These are phyloP conservation scores for Cheilosia pagana DNA, from an alignment of 2,888 invertebrate species.

Conservation along the genomic window DNA sequence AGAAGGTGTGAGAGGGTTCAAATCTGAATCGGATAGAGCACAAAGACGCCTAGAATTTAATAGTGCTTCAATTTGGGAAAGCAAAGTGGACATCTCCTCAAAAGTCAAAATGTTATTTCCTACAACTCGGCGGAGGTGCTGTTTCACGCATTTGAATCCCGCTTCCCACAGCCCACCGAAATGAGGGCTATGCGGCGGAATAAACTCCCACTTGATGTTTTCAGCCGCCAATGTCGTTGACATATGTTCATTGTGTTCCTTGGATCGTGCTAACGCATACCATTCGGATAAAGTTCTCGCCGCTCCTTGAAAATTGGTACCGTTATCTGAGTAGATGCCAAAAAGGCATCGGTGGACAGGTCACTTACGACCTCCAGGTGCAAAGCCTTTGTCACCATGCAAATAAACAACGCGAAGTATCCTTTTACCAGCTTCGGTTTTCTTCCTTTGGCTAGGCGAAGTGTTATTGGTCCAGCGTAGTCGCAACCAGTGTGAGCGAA, in stretches of 20 bases:
- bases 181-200: background rate
- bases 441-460: constrained; percentile 6
- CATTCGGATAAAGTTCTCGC: background rate
- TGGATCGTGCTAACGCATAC: background rate
- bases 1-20: background rate
- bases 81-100: background rate
- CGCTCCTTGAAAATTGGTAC: constrained; percentile 7
- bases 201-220: background rate
- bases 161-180: constrained; percentile 31
- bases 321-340: constrained; percentile 6
- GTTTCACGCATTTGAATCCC: background rate
- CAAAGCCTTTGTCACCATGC: constrained; percentile 19
- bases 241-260: constrained; percentile 2
- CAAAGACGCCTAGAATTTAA: background rate
- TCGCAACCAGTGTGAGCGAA: constrained; percentile 21
- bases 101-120: background rate
- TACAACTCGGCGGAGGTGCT: background rate
- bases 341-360: constrained; percentile 20
- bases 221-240: background rate
- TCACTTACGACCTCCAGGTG: constrained; percentile 27
- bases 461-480: constrained; percentile 23
- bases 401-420: constrained; percentile 27
- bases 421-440: constrained; percentile 19
- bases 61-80: background rate
- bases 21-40: background rate